Percentiles rank a stretch among this genome's conserved stretches.
Conservation (phyloP, 2,888 invertebrate genomes). For the Trisateles emortualis region DNA sequence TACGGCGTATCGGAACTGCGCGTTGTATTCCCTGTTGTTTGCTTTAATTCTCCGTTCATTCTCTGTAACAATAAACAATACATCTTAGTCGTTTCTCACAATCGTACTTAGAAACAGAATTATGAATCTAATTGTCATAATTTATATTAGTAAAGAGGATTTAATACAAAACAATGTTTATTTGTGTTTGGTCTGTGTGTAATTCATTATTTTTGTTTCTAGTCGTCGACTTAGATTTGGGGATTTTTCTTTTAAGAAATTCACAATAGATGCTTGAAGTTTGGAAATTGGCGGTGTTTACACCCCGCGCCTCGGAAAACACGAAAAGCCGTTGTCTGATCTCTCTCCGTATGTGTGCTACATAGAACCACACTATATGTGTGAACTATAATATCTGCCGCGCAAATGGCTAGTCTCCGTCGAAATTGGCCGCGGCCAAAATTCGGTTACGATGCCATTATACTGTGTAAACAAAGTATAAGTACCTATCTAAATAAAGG, state of each 20-base stretch:
- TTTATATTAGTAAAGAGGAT: constrained; percentile 18
- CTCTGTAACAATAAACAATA: constrained; percentile 90
- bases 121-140: constrained; percentile 35
- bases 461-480: background rate
- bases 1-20: constrained; percentile 99
- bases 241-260: no score
- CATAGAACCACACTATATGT: no score
- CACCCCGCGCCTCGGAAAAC: no score
- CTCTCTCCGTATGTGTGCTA: no score
- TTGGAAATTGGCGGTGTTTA: no score
- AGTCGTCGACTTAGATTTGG: no score
- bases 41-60: constrained; percentile 98
- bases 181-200: constrained; percentile 17
- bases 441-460: no score
- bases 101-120: constrained; percentile 32
- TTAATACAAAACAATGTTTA: constrained; percentile 23
- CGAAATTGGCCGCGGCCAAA: no score
- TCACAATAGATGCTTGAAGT: no score
- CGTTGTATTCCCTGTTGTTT: constrained; percentile 98
- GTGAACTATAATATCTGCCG: no score
- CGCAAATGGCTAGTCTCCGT: no score
- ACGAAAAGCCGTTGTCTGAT: no score
- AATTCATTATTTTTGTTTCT: constrained; percentile 15
- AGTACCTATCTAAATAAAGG: background rate
- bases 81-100: constrained; percentile 32